phyloP scores from a whole-genome alignment of 2,113 vertebrate species.

The Hyaena hyaena region DNA sequence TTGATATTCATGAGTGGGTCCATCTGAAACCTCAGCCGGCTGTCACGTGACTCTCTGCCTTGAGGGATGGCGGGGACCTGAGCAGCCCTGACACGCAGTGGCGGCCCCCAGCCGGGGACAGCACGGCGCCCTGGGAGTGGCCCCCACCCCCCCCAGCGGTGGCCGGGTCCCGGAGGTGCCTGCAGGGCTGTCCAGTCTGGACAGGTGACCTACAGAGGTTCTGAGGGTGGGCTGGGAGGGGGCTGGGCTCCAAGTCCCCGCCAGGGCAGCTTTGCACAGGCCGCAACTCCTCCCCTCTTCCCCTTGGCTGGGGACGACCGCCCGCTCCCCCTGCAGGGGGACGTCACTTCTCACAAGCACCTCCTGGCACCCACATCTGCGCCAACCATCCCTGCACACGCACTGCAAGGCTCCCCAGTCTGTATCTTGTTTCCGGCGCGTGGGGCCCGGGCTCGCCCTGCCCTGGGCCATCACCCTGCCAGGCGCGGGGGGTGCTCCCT shows the following conservation, averaged over 20 bases:
- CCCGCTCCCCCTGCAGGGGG: not conserved
- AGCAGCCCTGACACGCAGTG: not conserved
- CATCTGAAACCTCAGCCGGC: conserved; percentile 80
- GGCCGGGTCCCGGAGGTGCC: accelerated
- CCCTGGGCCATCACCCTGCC: not conserved
- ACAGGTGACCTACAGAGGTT: not conserved
- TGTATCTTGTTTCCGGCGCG: not conserved
- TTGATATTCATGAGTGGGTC: conserved; percentile 87
- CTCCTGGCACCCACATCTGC: accelerated
- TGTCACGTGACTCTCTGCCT: conserved; percentile 75
- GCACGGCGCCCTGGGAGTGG: not conserved
- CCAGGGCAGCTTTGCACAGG: accelerated
- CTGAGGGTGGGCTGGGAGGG: accelerated
- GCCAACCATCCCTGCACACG: accelerated
- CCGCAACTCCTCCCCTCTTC: not conserved
- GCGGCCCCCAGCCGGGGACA: not conserved
- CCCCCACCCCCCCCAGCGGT: not conserved
- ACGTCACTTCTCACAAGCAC: not conserved
- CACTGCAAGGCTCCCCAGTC: no score
- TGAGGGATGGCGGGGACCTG: conserved; percentile 47
- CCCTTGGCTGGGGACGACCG: not conserved
- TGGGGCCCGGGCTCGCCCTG: not conserved
- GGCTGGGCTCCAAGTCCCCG: not conserved
- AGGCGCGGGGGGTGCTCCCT: accelerated
- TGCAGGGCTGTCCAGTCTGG: not conserved